Evolutionary conservation across 2,113 vertebrate species (phyloP).

Genomic region (Beaufortia kweichowensis): DNA sequence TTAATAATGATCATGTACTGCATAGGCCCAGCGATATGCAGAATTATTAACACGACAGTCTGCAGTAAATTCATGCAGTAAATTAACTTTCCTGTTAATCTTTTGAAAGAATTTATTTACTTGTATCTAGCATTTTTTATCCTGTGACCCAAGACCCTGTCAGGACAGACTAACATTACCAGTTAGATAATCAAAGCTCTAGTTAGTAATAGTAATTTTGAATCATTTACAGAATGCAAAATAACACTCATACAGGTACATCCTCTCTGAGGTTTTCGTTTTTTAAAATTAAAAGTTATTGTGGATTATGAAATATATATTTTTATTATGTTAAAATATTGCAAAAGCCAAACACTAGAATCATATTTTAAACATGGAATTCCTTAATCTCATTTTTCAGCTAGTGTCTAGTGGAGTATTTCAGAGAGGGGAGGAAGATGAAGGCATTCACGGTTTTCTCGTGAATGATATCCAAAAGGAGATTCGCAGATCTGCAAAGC

Average conservation of each 20-base stretch:
- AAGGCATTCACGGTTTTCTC: slow-evolving; percentile 92
- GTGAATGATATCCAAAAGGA: slow-evolving; percentile 87
- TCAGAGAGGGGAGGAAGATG: slow-evolving; percentile 87
- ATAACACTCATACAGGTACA: not conserved
- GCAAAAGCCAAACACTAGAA: not conserved
- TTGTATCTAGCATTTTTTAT: no score
- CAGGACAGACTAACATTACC: no score
- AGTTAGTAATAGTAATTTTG: no score
- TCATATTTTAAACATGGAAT: not conserved
- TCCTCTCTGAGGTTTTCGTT: not conserved
- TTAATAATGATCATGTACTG: not conserved
- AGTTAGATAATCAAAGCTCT: no score
- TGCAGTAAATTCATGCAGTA: no score
- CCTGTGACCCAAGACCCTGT: no score
- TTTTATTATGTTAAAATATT: not conserved
- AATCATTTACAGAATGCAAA: no score
- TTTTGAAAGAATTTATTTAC: no score
- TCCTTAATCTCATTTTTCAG: slow-evolving; percentile 61
- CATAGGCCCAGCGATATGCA: not conserved
- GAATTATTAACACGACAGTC: no score
- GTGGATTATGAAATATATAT: not conserved
- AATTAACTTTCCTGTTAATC: no score
- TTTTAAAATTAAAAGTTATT: not conserved
- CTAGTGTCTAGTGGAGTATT: slow-evolving; percentile 93
- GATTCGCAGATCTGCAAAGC: slow-evolving; percentile 79